Evolutionary conservation across 2,797 vertebrate genomes (phyloP).

Genomic region (Peromyscus nudipes): DNA sequence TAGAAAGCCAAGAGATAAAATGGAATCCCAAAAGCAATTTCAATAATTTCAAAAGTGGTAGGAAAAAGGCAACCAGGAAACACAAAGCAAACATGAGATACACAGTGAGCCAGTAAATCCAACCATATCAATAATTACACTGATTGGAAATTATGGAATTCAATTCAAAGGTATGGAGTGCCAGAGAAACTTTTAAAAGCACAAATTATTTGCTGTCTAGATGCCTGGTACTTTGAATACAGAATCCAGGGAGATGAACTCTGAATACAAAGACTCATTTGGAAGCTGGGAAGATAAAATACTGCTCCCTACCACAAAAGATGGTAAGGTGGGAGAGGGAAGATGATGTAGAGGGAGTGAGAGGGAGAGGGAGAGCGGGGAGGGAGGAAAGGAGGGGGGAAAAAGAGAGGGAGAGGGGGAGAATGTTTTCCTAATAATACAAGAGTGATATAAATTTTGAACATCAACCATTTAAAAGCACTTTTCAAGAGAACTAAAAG

Average conservation of each 20-base stretch:
- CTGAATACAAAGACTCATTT: background rate
- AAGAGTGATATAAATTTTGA: background rate
- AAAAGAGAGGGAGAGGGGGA: background rate
- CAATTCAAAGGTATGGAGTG: background rate
- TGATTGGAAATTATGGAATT: background rate
- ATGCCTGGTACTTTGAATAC: background rate
- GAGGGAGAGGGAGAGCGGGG: fast-evolving
- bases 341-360: too few relatives aligned
- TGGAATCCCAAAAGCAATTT: conserved; percentile 59
- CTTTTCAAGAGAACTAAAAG: background rate
- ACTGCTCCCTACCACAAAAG: too few relatives aligned
- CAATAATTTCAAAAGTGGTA: background rate
- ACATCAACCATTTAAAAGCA: background rate
- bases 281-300: background rate
- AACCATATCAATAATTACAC: background rate
- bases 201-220: conserved; percentile 15
- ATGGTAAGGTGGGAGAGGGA: background rate
- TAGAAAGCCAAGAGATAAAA: conserved; percentile 8
- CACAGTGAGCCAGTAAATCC: background rate
- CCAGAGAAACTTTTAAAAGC: conserved; percentile 23
- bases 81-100: background rate
- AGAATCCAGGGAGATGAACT: background rate
- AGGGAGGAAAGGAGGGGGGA: background rate
- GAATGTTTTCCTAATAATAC: background rate
- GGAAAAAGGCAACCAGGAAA: background rate